phyloP scores from a whole-genome alignment of 2,888 invertebrate genomes.

The Sesamia inferens region DNA sequence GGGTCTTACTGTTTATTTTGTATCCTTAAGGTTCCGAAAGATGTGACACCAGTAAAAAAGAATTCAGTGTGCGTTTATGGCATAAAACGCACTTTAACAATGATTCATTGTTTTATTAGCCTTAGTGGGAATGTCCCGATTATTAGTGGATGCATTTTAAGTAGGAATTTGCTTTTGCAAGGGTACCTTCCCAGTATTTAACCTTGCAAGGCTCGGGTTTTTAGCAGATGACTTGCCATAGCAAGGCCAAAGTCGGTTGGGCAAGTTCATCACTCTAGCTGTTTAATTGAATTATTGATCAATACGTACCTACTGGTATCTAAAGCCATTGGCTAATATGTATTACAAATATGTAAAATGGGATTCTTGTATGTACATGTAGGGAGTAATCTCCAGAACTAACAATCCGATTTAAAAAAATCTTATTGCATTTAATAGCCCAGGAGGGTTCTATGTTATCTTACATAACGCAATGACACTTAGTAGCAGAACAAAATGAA shows the following conservation, averaged over 20 bases:
- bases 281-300: background rate
- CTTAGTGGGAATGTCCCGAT: conserved; percentile 36
- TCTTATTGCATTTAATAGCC: too few species aligned
- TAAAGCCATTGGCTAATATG: background rate
- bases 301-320: background rate
- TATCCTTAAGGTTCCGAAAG: background rate
- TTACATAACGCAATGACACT: too few species aligned
- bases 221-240: background rate
- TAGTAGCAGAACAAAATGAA: too few species aligned
- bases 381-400: too few species aligned
- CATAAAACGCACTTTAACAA: conserved; percentile 1
- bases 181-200: background rate
- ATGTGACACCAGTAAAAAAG: conserved; percentile 13
- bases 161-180: background rate
- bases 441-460: too few species aligned
- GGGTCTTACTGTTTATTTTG: too few species aligned
- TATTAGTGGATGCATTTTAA: background rate
- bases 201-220: background rate
- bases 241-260: background rate
- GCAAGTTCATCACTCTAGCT: background rate
- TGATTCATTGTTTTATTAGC: conserved; percentile 32
- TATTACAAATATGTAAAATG: background rate
- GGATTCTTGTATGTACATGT: too few species aligned
- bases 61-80: conserved; percentile 9
- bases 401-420: too few species aligned